Evolutionary conservation across 1,140 invertebrate species (phyloP), one percentile per base, ranked within the genome.

Genomic region (Ylistrum balloti): DNA sequence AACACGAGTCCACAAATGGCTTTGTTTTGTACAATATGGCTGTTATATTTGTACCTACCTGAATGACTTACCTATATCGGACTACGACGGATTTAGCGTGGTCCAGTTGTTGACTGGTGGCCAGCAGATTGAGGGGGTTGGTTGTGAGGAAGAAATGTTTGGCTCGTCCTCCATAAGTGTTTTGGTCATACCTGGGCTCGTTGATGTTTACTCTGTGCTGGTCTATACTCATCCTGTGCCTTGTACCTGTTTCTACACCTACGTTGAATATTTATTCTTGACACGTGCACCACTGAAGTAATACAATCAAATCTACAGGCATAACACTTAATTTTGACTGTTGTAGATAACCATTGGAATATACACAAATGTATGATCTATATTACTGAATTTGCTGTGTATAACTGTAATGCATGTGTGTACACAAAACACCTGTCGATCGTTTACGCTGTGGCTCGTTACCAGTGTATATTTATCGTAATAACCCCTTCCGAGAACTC

Each of bases 141-240:
- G 99, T 99, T 74, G 98, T 98, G 96, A 98, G 98, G 38, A 99
- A 98, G 96, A 99, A 99, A 96, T 99, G 98, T 92, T 98, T 98
- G 93, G 98, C 99, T 94, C 99, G 97, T 3, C 99, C 99, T 88
- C 97, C 96, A 95, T 99, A 99, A 0, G 98, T 99, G 91, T 97
- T 97, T 95, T 99, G 98, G 96, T 99, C 98, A 98, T 98, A 99
- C 86, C 99, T 96, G 0, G 99, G 99, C 92, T 98, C 97, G 93
- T 99, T 98, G 90, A 99, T 97, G 96, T 99, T 98, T 91, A 99
- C 96, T 85, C 92, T 45, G 87, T 3, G 86, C 33, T 41, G 74
- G 48, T 88, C 88, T 86, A 35, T 86, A 32, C 28, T 33, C 33
- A 89, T 28, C 33, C 33, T 34, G 5, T 20, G 35, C 17, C 3